Evolutionary conservation across 2,797 vertebrate genomes (phyloP).

Genomic region (Coreius guichenoti): DNA sequence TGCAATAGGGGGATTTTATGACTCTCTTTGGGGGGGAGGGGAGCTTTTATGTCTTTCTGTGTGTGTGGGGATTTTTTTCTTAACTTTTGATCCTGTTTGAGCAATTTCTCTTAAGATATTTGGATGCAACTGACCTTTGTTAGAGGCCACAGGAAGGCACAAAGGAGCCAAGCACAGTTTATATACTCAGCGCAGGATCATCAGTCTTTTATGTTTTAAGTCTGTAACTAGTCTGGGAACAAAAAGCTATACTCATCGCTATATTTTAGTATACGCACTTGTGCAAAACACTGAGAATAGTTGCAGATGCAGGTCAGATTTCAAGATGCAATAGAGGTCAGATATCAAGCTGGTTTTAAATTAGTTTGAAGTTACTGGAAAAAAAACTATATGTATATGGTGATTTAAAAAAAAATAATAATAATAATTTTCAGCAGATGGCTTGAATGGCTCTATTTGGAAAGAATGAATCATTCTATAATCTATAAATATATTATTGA

Average conservation of each 20-base stretch:
- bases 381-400: no score
- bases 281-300: background rate
- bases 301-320: background rate
- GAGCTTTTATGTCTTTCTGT: conserved; percentile 54
- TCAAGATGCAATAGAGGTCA: no score
- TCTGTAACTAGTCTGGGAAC: background rate
- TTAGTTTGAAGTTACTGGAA: no score
- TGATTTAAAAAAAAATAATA: no score
- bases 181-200: no score
- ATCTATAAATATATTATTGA: no score
- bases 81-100: conserved; percentile 53
- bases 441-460: no score
- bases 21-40: background rate
- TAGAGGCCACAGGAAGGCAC: conserved; percentile 22
- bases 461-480: no score
- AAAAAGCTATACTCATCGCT: background rate
- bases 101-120: conserved; percentile 39
- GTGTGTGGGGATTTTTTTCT: background rate
- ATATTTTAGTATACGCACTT: background rate
- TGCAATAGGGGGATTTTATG: conserved; percentile 29
- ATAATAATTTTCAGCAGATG: no score
- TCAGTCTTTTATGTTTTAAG: background rate
- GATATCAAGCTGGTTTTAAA: background rate
- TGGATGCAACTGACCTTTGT: conserved; percentile 29
- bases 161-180: conserved; percentile 13